Conservation (phyloP, 2,797 vertebrate genomes). For the Oreortyx pictus region DNA sequence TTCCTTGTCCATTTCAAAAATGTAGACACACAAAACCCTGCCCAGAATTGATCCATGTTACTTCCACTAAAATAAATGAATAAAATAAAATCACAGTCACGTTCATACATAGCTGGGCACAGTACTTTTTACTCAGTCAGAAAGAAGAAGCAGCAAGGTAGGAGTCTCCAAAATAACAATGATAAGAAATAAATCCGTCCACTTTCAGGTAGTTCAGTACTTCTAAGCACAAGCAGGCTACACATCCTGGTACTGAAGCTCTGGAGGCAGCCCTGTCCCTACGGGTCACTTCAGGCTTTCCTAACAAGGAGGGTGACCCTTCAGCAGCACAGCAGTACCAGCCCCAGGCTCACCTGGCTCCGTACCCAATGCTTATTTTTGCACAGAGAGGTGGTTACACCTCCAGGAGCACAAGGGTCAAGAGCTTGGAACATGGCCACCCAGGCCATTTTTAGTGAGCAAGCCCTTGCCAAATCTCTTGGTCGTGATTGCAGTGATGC, state of each 20-base stretch:
- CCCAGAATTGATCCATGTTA: background rate
- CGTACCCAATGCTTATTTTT: background rate
- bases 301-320: rapidly evolving
- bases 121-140: background rate
- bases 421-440: background rate
- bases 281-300: background rate
- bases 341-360: background rate
- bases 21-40: background rate
- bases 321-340: rapidly evolving
- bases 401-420: rapidly evolving
- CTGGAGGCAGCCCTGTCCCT: too few relatives aligned
- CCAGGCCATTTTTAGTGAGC: background rate
- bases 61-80: background rate
- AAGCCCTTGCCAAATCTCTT: background rate
- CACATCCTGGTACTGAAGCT: rapidly evolving
- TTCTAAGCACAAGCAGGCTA: background rate
- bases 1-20: background rate
- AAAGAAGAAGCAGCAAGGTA: background rate
- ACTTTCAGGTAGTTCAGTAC: background rate
- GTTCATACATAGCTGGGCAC: background rate
- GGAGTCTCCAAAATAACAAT: background rate
- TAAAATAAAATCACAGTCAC: background rate
- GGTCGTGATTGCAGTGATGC: background rate
- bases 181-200: rapidly evolving
- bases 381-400: background rate